Evolutionary conservation across 2,797 vertebrate genomes (phyloP), one percentile per base, ranked within the genome.

Genomic region (Peromyscus aztecus): DNA sequence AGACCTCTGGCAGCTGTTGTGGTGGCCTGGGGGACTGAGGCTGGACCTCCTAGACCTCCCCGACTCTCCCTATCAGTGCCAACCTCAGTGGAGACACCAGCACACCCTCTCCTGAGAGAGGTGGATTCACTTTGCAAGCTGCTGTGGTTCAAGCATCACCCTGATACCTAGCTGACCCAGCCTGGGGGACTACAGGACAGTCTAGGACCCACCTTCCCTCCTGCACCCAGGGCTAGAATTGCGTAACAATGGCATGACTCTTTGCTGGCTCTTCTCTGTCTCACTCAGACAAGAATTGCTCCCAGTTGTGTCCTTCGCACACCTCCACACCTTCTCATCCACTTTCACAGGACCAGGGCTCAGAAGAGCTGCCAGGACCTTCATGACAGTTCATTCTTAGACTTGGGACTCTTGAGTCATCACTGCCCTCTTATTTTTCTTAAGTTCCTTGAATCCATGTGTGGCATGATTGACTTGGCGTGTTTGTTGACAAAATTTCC

Each of bases 401-500:
- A 11, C 46, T 89, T 14, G 11, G 0, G 29, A 46, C 57, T 82
- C 94, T 75, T 84, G 21, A 1, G 4, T 55, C 75, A 37, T 46
- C 8, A 0, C 17, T 24, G 13, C 55, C 49, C 31, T 55, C 17
- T 82, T 29, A 69, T 69, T 86, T 91, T 81, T 93, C 43, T 49
- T 12, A 61, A 91, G 4, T 75, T 96, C 37, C 24, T 93, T 29
- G 69, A 49, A n/a, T 46, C 87, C 82, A 69, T 84, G 83, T 52
- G 59, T 16, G 52, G 19, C 52, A 43, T 89, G 75, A 84, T 85
- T 90, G 87, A 82, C 65, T 75, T 24, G 80, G 52, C 34, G 7
- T 75, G 21, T 96, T 84, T 77, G 59, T 67, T 90, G 75, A 87
- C 77, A 90, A 84, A 40, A 65, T 40, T 85, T 31, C 59, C 52